Evolutionary conservation across 2,888 invertebrate species (phyloP).

Genomic region (Agonopterix heracliana): DNA sequence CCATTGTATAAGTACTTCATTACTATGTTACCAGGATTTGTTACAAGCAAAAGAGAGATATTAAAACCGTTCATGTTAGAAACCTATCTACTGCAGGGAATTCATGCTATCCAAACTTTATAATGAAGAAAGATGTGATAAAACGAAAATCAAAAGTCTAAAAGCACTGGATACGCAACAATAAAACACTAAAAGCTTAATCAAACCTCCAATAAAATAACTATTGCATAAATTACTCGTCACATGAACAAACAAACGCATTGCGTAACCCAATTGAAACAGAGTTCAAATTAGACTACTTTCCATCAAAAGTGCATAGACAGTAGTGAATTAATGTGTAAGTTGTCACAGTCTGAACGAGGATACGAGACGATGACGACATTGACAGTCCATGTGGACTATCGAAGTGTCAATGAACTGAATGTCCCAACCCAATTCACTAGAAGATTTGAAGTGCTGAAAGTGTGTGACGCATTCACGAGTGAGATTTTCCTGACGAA

Average conservation of each 20-base stretch:
- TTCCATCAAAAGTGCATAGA: constrained; percentile 8
- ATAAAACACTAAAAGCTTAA: constrained; percentile 28
- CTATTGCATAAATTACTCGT: constrained; percentile 31
- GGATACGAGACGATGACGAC: constrained; percentile 33
- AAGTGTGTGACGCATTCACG: constrained; percentile 9
- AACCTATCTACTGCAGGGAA: too few relatives aligned
- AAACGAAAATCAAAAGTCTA: too few relatives aligned
- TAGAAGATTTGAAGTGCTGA: constrained; percentile 32
- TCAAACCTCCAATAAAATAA: constrained; percentile 29
- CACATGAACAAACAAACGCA: constrained; percentile 14
- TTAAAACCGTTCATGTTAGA: too few relatives aligned
- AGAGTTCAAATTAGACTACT: neutral
- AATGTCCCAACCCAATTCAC: constrained; percentile 49
- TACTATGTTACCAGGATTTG: too few relatives aligned
- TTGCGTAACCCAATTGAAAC: neutral
- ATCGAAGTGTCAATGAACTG: constrained; percentile 59
- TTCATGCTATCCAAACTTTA: too few relatives aligned
- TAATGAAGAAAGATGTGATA: too few relatives aligned
- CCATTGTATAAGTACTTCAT: neutral
- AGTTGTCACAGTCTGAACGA: constrained; percentile 10
- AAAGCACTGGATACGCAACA: too few relatives aligned
- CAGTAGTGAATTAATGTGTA: constrained; percentile 11
- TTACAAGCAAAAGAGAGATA: too few relatives aligned
- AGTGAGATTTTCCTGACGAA: too few relatives aligned
- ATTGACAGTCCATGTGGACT: constrained; percentile 45